These are phyloP conservation scores for Hydraecia micacea DNA, from an alignment of 2,888 invertebrate genomes.

Conservation along the genomic window DNA sequence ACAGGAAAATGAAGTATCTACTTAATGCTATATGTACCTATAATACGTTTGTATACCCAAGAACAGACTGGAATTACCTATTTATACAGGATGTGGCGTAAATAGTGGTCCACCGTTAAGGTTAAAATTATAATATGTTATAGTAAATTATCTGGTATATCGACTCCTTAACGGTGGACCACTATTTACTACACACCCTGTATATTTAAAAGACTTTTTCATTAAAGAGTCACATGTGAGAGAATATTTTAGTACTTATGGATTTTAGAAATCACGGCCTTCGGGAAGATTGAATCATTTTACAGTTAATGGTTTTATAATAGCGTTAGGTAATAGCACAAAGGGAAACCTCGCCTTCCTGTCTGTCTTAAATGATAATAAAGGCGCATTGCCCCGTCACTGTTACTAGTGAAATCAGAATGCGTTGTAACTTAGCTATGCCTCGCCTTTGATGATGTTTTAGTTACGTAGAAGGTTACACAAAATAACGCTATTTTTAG, in stretches of 20 bases:
- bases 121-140: too few relatives aligned
- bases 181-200: too few relatives aligned
- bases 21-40: not conserved
- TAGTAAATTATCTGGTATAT: too few relatives aligned
- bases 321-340: conserved; percentile 30
- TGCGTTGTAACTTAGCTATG: conserved; percentile 15
- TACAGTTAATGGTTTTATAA: conserved; percentile 50
- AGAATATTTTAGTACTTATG: conserved; percentile 27
- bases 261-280: conserved; percentile 1
- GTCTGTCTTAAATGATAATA: conserved; percentile 32
- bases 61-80: not conserved
- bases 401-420: conserved; percentile 23
- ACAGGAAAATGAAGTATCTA: not conserved
- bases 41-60: not conserved
- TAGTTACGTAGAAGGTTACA: not conserved
- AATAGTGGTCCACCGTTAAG: too few relatives aligned
- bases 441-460: conserved; percentile 18
- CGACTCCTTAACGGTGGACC: too few relatives aligned
- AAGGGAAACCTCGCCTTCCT: conserved; percentile 38
- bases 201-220: conserved; percentile 12
- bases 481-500: not conserved
- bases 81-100: too few relatives aligned
- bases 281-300: conserved; percentile 32
- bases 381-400: conserved; percentile 34
- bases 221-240: not conserved